Evolutionary conservation across 2,888 invertebrate species (phyloP).

Genomic region (Drosophila engyochracea): DNA sequence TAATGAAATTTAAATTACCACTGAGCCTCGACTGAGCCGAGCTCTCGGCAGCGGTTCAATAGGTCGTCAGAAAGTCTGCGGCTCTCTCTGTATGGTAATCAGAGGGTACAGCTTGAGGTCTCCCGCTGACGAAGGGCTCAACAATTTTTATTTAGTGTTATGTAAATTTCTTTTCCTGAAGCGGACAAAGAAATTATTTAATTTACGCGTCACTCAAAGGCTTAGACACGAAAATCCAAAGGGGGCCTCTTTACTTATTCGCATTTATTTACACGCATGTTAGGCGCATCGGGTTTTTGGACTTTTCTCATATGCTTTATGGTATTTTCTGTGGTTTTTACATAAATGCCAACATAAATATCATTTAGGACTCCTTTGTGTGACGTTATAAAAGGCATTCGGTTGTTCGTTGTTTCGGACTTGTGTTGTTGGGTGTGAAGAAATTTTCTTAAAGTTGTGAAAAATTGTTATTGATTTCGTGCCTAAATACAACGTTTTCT

Average conservation of each 20-base stretch:
- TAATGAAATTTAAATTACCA: conserved; percentile 64
- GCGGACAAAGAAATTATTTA: conserved; percentile 77
- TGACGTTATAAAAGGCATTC: conserved; percentile 50
- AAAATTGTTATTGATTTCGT: conserved; percentile 76
- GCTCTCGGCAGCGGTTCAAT: conserved; percentile 55
- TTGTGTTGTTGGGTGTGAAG: conserved; percentile 52
- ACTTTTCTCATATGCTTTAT: conserved; percentile 56
- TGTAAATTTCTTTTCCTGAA: conserved; percentile 56
- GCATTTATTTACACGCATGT: conserved; percentile 79
- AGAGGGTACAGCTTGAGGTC: conserved; percentile 38
- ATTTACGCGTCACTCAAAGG: conserved; percentile 67
- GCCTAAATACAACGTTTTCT: conserved; percentile 39
- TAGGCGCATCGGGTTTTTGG: conserved; percentile 45
- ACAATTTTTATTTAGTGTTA: conserved; percentile 63
- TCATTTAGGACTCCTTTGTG: conserved; percentile 72
- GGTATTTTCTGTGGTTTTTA: conserved; percentile 58
- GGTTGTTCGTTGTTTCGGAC: conserved; percentile 26
- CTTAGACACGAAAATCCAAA: conserved; percentile 32
- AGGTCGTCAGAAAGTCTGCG: conserved; percentile 67
- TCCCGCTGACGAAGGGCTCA: conserved; percentile 56
- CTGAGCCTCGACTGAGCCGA: conserved; percentile 29
- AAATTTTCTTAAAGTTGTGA: conserved; percentile 60
- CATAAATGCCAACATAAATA: conserved; percentile 78
- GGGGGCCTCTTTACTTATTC: conserved; percentile 56
- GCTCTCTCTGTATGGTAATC: conserved; percentile 51